Base-by-base conservation (phyloP, 2,888 invertebrate species). In the Prosapia bicincta region DNA sequence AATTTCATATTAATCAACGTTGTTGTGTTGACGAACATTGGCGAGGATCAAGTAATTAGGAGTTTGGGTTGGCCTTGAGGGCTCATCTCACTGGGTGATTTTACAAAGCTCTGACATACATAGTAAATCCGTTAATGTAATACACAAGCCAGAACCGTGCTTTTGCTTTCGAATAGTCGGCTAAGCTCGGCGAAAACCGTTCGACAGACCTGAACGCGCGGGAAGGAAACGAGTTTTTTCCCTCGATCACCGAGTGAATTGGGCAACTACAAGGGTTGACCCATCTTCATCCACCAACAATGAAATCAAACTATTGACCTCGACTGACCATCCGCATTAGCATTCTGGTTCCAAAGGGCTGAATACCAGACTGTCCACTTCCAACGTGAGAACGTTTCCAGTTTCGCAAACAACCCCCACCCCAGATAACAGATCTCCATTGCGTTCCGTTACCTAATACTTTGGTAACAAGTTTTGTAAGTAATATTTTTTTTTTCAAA, bases 211-310 rank as follows among this genome's bases (percentile, higher is more conserved):
- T 54, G 13, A 20, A 54, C n/a, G 54, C 54, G 54, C 54, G 54
- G 54, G 54, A 54, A 54, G 54, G n/a, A 54, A 54, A 54, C 54
- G 6, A 54, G 54, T 54, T 54, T 13, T 54, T 54, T 54, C 54
- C 54, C 54, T 54, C 54, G 20, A 54, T 3, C n/a, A 5, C n/a
- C n/a, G 6, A 54, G 54, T 54, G 54, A 54, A 54, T 54, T 54
- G 54, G 20, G 54, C 20, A 54, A 54, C 54, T 54, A 9, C n/a
- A 54, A 54, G 54, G 54, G 54, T 54, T 54, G 20, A 54, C 54
- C 54, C 54, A 54, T 54, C 54, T 54, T 54, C 54, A 54, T 54
- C 54, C 54, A 54, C 54, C 54, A 54, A 54, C 54, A 54, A 54
- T 54, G 54, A 54, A 54, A 54, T 54, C 54, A 54, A 54, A 54